Base-by-base conservation (phyloP, 2,113 vertebrate species). In the Limnothrissa miodon region DNA sequence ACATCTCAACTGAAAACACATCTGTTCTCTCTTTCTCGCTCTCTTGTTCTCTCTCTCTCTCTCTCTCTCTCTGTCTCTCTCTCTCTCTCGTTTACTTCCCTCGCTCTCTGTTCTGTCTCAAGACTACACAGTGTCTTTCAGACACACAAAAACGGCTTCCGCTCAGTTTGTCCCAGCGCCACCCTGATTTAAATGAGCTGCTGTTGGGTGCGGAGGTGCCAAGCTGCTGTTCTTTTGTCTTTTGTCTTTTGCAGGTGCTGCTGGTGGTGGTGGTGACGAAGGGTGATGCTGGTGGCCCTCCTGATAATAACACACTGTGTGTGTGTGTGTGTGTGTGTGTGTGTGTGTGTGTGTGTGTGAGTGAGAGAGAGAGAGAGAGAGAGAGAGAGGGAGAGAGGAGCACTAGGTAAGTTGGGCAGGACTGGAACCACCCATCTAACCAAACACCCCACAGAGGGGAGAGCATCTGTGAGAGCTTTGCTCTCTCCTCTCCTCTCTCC, bases 1-100 rank as follows among this genome's bases (percentile, higher is more conserved):
- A 70, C 81, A 79, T 80, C 83, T 59, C 78, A 78, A 80, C 59
- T 21, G 45, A 90, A 87, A 86, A 84, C 84, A 78, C 84, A 86
- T 85, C 82, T 85, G 53, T 81, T 80, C 62, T 62, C 39, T 44
- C 17, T 29, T 11, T 23, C 29, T 74, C 66, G 36, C 33, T 4
- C 15, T 13, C 29, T 4, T 29, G 36, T 33, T 79, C 81, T 46
- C n/a, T 39, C 45, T 51, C n/a, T 53, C 33, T 70, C 62, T 70
- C 62, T 33, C 85, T 85, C 78, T 80, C 44, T 79, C 56, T 83
- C 56, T 19, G 23, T 80, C 84, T 74, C 59, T 0, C 78, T 82
- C 78, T 48, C 36, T 78, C 46, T 56, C 78, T 44, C 45, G 8
- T 66, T 9, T 66, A 3, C 29, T 15, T 29, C 1, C 11, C 6